These are phyloP conservation scores for Sebastes itinus DNA, from an alignment of 2,797 vertebrate species.

Conservation along the genomic window DNA sequence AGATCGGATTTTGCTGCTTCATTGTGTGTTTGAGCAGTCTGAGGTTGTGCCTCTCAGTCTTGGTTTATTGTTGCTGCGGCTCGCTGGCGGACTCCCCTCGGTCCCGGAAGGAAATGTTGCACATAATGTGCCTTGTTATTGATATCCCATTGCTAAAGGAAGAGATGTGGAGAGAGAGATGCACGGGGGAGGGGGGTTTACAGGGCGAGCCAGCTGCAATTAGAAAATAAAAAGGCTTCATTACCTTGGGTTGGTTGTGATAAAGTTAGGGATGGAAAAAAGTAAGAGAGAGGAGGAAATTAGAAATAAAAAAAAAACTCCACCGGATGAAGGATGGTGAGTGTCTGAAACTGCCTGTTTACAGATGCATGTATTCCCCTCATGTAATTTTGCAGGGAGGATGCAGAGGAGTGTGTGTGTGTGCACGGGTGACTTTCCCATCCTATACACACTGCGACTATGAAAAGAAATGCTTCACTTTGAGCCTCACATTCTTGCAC, in stretches of 20 bases:
- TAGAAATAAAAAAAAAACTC: conserved; percentile 1
- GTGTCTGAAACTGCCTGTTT: conserved; percentile 25
- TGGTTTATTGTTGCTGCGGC: conserved; percentile 51
- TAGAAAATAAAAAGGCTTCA: conserved; percentile 35
- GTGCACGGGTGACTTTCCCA: conserved; percentile 20
- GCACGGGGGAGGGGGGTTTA: not conserved
- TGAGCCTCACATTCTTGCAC: conserved; percentile 41
- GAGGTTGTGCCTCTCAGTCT: conserved; percentile 57
- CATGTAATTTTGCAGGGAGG: conserved; percentile 37
- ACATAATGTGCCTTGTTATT: conserved; percentile 76
- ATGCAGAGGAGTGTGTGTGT: conserved; percentile 21
- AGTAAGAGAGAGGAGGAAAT: not conserved
- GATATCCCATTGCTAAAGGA: conserved; percentile 66
- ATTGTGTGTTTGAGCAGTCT: conserved; percentile 59
- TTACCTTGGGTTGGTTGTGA: conserved; percentile 30
- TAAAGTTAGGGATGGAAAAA: not conserved
- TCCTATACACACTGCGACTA: conserved; percentile 30
- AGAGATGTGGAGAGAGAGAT: conserved; percentile 27
- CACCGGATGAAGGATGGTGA: conserved; percentile 6
- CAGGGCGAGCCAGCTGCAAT: conserved; percentile 45
- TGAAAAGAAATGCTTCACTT: conserved; percentile 53
- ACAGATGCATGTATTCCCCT: conserved; percentile 35
- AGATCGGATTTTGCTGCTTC: conserved; percentile 61
- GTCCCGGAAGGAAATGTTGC: conserved; percentile 68
- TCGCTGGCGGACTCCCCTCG: conserved; percentile 56